A percentile compares a stretch with the other conserved stretches of the same genome.
Conservation (phyloP, 2,888 invertebrate species). For the Rosalia funebris region DNA sequence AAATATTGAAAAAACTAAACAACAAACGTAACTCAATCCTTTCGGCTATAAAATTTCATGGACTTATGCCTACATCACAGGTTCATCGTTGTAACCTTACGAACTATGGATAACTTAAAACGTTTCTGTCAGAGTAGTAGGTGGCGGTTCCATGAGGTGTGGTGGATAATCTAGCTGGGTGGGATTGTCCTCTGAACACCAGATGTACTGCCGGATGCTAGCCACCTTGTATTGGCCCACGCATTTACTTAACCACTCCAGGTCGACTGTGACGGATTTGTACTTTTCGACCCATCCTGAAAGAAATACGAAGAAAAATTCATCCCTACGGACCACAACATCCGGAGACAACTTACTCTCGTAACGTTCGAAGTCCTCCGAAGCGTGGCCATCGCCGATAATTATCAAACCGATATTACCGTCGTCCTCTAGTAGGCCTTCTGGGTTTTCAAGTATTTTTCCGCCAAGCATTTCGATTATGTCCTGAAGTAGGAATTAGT, state of each 20-base stretch:
- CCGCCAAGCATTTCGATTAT: constrained; percentile 54
- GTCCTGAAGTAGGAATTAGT: constrained; percentile 46
- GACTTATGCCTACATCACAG: no score
- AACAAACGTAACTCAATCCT: no score
- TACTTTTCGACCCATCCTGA: constrained; percentile 57
- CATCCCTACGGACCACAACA: no score
- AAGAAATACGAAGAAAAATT: constrained; percentile 34
- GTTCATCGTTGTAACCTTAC: no score
- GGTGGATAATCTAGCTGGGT: constrained; percentile 56
- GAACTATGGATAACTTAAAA: constrained; percentile 28
- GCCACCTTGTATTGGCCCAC: constrained; percentile 58
- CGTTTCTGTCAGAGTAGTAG: constrained; percentile 39
- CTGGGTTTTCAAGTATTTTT: constrained; percentile 44
- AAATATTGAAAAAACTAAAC: no score
- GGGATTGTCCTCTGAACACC: constrained; percentile 56
- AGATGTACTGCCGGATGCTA: constrained; percentile 55
- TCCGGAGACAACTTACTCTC: constrained; percentile 50
- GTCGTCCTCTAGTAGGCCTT: constrained; percentile 47
- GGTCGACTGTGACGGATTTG: constrained; percentile 58
- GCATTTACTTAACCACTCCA: constrained; percentile 60
- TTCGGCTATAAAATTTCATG: no score
- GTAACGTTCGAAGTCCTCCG: constrained; percentile 55
- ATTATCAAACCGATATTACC: constrained; percentile 54
- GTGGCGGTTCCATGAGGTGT: constrained; percentile 49
- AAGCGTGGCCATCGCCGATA: constrained; percentile 53